Percentiles rank a stretch among this genome's conserved stretches.
Conservation (phyloP, 2,113 vertebrate genomes). For the Cinclus cinclus region DNA sequence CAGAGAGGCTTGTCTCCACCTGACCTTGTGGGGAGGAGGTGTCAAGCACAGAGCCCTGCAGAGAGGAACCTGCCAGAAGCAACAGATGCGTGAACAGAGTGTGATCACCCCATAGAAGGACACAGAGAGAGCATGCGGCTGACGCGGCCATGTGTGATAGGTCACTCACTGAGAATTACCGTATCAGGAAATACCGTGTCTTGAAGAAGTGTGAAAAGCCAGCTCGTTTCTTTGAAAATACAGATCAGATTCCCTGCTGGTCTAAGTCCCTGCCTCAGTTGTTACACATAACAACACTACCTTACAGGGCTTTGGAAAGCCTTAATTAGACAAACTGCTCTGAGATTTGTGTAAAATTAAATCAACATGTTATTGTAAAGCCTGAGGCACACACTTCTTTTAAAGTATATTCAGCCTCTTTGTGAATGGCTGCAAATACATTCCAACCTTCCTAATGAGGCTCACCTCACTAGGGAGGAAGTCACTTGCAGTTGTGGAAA, state of each 20-base stretch:
- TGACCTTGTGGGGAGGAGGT: background rate
- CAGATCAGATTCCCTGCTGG: background rate
- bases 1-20: background rate
- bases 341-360: conserved; percentile 36
- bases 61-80: background rate
- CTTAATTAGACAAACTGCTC: conserved; percentile 43
- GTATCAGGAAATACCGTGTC: background rate
- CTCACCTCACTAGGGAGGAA: background rate
- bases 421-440: background rate
- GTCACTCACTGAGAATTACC: background rate
- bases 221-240: background rate
- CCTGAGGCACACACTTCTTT: background rate
- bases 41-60: background rate
- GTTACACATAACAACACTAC: background rate
- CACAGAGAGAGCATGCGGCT: background rate
- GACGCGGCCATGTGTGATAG: background rate
- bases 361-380: conserved; percentile 30
- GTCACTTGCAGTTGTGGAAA: background rate
- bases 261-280: background rate
- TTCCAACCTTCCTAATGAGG: background rate
- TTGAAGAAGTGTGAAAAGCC: background rate
- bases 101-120: background rate
- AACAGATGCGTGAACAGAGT: background rate
- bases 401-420: background rate
- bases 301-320: conserved; percentile 4